A percentile compares a stretch with the other conserved stretches of the same genome.
phyloP scores from a whole-genome alignment of 2,888 invertebrate species.

The Sceliomorpha sp. region DNA sequence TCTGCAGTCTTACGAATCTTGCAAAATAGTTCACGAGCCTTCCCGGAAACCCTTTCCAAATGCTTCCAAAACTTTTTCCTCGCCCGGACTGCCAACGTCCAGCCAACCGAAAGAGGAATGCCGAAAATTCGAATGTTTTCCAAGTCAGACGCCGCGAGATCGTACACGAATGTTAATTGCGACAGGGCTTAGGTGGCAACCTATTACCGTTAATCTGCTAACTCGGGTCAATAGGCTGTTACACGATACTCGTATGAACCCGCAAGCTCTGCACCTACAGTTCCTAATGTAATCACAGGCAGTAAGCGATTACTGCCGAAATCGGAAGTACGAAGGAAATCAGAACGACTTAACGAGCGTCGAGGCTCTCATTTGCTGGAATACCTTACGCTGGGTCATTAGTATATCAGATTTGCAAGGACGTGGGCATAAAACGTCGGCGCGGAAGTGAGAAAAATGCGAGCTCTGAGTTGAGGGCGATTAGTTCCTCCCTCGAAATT shows the following conservation, averaged over 20 bases:
- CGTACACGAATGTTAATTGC: constrained; percentile 58
- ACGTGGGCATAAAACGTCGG: too few relatives aligned
- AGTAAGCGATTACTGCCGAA: constrained; percentile 12
- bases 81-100: too few relatives aligned
- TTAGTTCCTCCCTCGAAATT: too few relatives aligned
- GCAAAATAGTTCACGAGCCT: too few relatives aligned
- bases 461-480: too few relatives aligned
- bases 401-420: too few relatives aligned
- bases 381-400: neutral
- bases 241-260: constrained; percentile 27
- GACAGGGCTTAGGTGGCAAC: constrained; percentile 56
- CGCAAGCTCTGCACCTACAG: constrained; percentile 14
- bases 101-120: too few relatives aligned
- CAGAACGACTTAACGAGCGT: constrained; percentile 7
- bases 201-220: constrained; percentile 64
- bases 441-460: too few relatives aligned
- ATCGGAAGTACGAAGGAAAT: constrained; percentile 17
- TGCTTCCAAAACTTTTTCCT: too few relatives aligned
- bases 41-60: too few relatives aligned
- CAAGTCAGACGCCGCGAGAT: constrained; percentile 6
- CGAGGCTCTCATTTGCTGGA: neutral
- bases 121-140: too few relatives aligned
- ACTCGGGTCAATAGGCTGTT: constrained; percentile 58
- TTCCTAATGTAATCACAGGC: constrained; percentile 14
- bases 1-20: too few relatives aligned